Base-by-base conservation (phyloP, 2,797 vertebrate genomes). In the Sebastolobus altivelis region DNA sequence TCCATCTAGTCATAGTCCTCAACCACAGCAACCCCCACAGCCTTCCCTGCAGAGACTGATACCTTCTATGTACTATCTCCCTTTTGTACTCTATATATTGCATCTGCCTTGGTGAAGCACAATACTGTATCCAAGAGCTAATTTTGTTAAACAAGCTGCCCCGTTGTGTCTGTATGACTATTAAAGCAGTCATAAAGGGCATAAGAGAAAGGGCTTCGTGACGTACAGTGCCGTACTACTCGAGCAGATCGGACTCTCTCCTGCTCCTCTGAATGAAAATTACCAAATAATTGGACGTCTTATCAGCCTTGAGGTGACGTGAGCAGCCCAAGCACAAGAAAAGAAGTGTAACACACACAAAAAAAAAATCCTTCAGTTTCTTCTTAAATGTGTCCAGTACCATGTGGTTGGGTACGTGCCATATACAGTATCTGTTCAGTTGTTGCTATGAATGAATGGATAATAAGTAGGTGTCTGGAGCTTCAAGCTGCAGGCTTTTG, bases 221-320 rank as follows among this genome's bases (percentile, higher is more conserved):
- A 82, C 84, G 83, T 82, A 80, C 90, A 85, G 71, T 80, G 75
- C 82, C 83, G 43, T 68, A 80, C 79, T 87, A 80, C 74, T 49
- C 58, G 65, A 88, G 89, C 86, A 91, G 77, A 90, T 85, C 65
- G 77, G 90, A 89, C 90, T 84, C 75, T 81, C 83, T 90, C 59
- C 85, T 84, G 87, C 87, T 92, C 88, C 72, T 90, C 82, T 88
- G 86, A 93, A 94, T 81, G 88, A 93, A 46, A 94, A 88, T 89
- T 74, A 93, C 88, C 91, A 93, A 92, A 94, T 94, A 93, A 93
- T 92, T 89, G 91, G 91, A 95, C 90, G 83, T 91, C 92, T 92
- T 91, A 88, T 89, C 85, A 91, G 89, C 90, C 92, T 92, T 90
- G 88, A 88, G 87, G 93, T 46, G 92, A 91, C 72, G 38, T 33